phyloP scores from a whole-genome alignment of 2,113 vertebrate species.

The Tinamus guttatus region DNA sequence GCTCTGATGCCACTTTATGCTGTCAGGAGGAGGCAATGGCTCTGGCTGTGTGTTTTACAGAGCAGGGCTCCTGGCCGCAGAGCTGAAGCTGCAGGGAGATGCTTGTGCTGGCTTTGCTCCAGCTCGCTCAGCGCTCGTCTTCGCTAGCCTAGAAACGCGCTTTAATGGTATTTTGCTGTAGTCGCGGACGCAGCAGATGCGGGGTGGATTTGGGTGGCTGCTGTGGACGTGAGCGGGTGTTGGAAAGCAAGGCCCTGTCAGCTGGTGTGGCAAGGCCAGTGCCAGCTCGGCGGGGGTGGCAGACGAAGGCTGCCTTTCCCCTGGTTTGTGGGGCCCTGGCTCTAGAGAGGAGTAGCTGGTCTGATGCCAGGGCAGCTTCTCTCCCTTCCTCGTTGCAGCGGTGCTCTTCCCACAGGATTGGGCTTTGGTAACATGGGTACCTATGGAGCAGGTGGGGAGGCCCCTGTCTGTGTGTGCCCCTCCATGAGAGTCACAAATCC shows the following conservation, averaged over 20 bases:
- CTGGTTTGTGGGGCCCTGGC: not conserved
- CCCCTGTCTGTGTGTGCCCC: rapidly evolving
- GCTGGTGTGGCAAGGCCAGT: constrained; percentile 15
- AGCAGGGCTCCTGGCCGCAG: not conserved
- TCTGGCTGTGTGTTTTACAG: not conserved
- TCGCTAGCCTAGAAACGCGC: constrained; percentile 27
- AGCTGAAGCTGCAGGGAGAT: constrained; percentile 49
- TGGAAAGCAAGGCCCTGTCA: constrained; percentile 41
- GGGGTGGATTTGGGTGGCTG: constrained; percentile 29
- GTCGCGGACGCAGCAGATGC: constrained; percentile 9
- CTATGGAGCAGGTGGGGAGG: not conserved
- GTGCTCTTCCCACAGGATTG: not conserved
- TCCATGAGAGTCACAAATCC: not conserved
- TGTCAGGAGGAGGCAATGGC: constrained; percentile 25
- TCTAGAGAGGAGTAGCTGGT: not conserved
- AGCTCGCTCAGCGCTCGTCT: constrained; percentile 48
- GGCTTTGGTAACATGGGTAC: not conserved
- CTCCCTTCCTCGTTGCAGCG: not conserved
- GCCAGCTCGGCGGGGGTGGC: not conserved
- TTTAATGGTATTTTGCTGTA: constrained; percentile 14
- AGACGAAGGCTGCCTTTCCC: not conserved
- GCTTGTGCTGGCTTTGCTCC: constrained; percentile 14
- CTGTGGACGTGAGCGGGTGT: constrained; percentile 7
- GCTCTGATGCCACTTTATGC: constrained; percentile 5
- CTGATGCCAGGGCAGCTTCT: not conserved